Evolutionary conservation across 2,888 invertebrate species (phyloP), one percentile per base, ranked within the genome.

Genomic region (Blera fallax): DNA sequence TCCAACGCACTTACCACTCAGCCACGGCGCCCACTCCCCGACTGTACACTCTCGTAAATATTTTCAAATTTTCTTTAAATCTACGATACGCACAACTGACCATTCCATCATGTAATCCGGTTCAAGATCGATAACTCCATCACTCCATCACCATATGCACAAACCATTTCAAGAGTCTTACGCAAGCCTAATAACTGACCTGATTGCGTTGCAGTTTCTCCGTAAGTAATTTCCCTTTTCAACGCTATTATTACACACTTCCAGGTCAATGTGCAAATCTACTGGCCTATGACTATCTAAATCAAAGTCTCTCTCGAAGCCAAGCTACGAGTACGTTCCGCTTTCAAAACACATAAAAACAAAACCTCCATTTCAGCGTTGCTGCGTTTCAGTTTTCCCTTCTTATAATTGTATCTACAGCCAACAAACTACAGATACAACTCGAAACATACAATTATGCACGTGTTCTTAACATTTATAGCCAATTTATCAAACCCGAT

Each of bases 261-360:
- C 45, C 64, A 54, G 54, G 54, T 3, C 40, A 62, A 52, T 54
- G 54, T 65, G 64, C 64, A 73, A 54, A 74, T 74, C 62, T 32
- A 54, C 56, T 77, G 54, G 48, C 48, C 69, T 48, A 60, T 73
- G 65, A 80, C 79, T 80, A 52, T 73, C 37, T 73, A 58, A 72
- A 65, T 79, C 54, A 56, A 58, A 62, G 54, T 58, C 64, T 64
- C 27, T 45, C 27, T 45, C 52, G 40, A 64, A 64, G 8, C 21
- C 14, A 45, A 40, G 18, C 50, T 40, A 29, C n/a, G n/a, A n/a
- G n/a, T n/a, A n/a, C 82, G 82, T 83, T 83, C 60, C 82, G 78
- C 82, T 78, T 78, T 78, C 65, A 72, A 62, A 5, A n/a, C 52
- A 27, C 18, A 60, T 18, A 52, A 52, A 6, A 52, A 50, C 11